Base-by-base conservation (phyloP, 1,140 invertebrate genomes). In the Drosophila funebris region DNA sequence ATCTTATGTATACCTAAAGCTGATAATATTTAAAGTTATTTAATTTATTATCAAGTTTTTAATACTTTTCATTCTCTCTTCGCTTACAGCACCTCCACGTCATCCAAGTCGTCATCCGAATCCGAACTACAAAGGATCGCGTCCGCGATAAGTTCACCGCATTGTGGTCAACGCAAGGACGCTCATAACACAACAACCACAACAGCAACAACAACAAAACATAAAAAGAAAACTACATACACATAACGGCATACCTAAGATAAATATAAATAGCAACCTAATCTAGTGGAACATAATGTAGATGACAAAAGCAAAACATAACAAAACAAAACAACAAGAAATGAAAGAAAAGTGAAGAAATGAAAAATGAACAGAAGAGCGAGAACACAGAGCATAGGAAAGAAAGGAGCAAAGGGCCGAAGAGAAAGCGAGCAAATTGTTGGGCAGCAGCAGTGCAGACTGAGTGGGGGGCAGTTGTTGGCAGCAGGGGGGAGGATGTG, bases 71-170 rank as follows among this genome's bases (percentile, higher is more conserved):
- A 9, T 14, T 39, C 39, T 9, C 0, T 22, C 39, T 8, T 54
- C 7, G 4, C 0, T 70, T 67, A 0, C 56, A 91, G 90, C 90
- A 48, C 82, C 79, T 33, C 79, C 85, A 61, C 89, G 90, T 72
- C 90, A 90, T 77, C 90, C 82, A 56, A 87, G 89, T 46, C 90
- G 90, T 66, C 90, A 91, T 88, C 90, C 90, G 44, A 91, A 91
- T 81, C 90, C 90, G 27, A 91, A 91, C 71, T 91, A 91, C 64
- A 91, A 91, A 54, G 90, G 90, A 37, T 85, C 90, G 54, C 90
- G 90, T 74, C 90, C 90, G 52, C 84, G 83, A 62, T 88, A 88
- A 88, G 70, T 71, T 18, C 8, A n/a, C 22, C 24, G 29, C 22
- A 61, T 72, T 41, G 41, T 62, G 67, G 33, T 36, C 54, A 67